Conservation (phyloP, 2,888 invertebrate genomes). For the Alviniconcha strummeri region DNA sequence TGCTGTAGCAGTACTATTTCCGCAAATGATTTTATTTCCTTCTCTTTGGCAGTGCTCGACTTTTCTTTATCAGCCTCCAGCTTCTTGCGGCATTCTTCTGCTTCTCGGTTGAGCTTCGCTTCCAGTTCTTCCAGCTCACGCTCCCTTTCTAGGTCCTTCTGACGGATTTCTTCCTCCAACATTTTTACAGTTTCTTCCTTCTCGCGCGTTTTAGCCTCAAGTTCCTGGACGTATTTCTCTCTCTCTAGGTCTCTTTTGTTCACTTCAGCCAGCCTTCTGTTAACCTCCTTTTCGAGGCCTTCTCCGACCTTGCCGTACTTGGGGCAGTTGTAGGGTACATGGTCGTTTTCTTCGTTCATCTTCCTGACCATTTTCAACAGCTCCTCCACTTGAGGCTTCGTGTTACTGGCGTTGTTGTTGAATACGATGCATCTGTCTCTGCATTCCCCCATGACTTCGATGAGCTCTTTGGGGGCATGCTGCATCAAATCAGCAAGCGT, state of each 20-base stretch:
- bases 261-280: background rate
- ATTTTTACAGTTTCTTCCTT: background rate
- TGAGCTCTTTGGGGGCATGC: background rate
- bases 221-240: conserved; percentile 21
- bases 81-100: background rate
- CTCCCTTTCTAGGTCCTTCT: too few relatives aligned
- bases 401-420: conserved; percentile 2
- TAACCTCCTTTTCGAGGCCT: conserved; percentile 6
- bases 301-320: conserved; percentile 12
- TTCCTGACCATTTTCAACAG: background rate
- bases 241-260: background rate
- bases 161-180: too few relatives aligned
- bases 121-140: too few relatives aligned
- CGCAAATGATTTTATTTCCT: background rate
- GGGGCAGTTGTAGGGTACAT: conserved; percentile 21
- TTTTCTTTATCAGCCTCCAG: background rate
- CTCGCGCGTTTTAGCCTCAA: background rate
- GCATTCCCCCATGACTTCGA: conserved; percentile 6
- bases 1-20: background rate
- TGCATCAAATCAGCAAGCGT: background rate
- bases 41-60: background rate
- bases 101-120: background rate
- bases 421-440: conserved; percentile 5
- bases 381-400: background rate
- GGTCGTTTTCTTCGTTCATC: background rate